Conservation (phyloP, 2,797 vertebrate species). For the Vipera latastei region DNA sequence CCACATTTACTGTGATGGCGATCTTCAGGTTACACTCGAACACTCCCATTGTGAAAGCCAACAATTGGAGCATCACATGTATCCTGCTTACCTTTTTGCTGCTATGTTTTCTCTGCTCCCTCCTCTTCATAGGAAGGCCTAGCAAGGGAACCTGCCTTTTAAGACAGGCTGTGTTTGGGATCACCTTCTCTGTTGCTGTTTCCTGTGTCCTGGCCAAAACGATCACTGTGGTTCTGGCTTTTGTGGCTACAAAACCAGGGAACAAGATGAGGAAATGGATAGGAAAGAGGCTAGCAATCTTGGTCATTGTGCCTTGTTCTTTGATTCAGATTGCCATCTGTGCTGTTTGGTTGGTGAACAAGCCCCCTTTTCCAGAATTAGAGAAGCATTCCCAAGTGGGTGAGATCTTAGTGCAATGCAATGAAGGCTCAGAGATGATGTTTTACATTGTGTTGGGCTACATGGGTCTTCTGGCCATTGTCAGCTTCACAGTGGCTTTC, state of each 20-base stretch:
- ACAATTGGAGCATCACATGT: neutral
- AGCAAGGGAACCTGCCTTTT: neutral
- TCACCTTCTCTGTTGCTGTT: neutral
- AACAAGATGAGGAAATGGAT: neutral
- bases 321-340: neutral
- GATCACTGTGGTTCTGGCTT: slow-evolving; percentile 3
- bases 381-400: neutral
- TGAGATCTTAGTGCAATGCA: neutral
- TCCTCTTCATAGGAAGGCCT: neutral
- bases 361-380: neutral
- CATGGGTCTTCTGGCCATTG: neutral
- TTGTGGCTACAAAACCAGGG: neutral
- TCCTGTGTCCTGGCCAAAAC: neutral
- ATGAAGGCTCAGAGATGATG: neutral
- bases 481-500: neutral
- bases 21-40: neutral
- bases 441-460: neutral
- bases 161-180: neutral
- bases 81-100: neutral
- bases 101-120: neutral
- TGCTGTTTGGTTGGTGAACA: neutral
- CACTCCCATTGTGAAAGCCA: slow-evolving; percentile 12
- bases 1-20: neutral
- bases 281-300: neutral
- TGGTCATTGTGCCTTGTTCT: neutral